Percentiles rank a stretch among this genome's conserved stretches.
These are phyloP conservation scores for Callionymus lyra DNA, from an alignment of 2,113 vertebrate species.

Conservation along the genomic window DNA sequence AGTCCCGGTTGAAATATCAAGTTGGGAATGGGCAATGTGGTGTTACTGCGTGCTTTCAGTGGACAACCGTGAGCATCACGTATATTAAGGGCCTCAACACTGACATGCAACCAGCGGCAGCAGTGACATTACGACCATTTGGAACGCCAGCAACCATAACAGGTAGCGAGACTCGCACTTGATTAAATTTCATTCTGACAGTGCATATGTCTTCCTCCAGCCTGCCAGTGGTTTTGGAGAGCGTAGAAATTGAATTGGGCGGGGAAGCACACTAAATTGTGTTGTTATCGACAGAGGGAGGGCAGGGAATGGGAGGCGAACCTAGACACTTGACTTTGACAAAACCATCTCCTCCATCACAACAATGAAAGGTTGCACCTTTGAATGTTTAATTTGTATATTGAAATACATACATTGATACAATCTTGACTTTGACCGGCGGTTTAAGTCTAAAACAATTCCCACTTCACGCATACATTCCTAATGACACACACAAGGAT, in stretches of 20 bases:
- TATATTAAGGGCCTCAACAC: slow-evolving; percentile 26
- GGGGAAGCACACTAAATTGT: slow-evolving; percentile 29
- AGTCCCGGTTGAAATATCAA: no score
- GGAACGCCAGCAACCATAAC: slow-evolving; percentile 37
- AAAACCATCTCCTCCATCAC: not conserved
- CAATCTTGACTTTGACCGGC: no score
- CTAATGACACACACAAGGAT: no score
- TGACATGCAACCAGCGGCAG: slow-evolving; percentile 29
- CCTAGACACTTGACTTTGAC: slow-evolving; percentile 15
- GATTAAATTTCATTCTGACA: slow-evolving; percentile 61
- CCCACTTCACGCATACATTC: no score
- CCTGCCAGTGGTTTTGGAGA: slow-evolving; percentile 24
- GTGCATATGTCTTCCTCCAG: slow-evolving; percentile 55
- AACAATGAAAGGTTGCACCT: not conserved
- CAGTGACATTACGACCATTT: slow-evolving; percentile 29
- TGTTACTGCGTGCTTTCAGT: slow-evolving; percentile 3
- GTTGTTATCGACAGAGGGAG: slow-evolving; percentile 46
- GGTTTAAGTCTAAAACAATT: no score
- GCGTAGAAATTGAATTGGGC: slow-evolving; percentile 42
- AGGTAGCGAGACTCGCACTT: slow-evolving; percentile 29
- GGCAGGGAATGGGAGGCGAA: slow-evolving; percentile 17
- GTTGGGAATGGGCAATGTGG: no score
- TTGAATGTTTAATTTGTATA: not conserved
- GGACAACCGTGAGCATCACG: slow-evolving; percentile 17
- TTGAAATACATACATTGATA: no score